Evolutionary conservation across 2,797 vertebrate genomes (phyloP), one percentile per base, ranked within the genome.

Genomic region (Pseudomugil tenellus): DNA sequence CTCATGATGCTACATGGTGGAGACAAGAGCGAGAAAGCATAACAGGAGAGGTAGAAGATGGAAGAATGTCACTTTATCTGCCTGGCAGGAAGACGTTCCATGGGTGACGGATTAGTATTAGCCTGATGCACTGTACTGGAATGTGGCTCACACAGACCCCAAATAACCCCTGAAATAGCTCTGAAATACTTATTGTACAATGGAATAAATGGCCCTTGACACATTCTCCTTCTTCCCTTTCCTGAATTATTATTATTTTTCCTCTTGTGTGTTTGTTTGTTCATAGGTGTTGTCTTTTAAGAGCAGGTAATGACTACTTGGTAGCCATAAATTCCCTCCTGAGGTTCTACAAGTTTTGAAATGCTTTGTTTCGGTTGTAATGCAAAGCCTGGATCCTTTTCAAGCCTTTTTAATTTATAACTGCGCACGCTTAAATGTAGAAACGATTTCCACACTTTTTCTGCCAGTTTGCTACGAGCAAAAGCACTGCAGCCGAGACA

Each of bases 41-140:
- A 58, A 84, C 74, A 83, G 74, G 60, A 76, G 70, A 78, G 76
- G 66, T 63, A 55, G 60, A 67, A 81, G 81, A 85, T 72, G 79
- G 86, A 81, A 80, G 84, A 81, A 84, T 73, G 84, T 80, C 82
- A 83, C 72, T 84, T 91, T 87, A 90, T 92, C 87, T 85, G 84
- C 76, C 80, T 76, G 10, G 76, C 80, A 82, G 81, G 89, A 87
- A 80, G 87, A 87, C 86, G 86, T 89, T 85, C 84, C 82, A 77
- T 46, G 77, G 88, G 85, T 92, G 91, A 91, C 71, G 73, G 91
- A 92, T 92, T 90, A 91, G 86, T 84, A 80, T 88, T 86, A 90
- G 85, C 78, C 74, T 58, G 60, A 78, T 79, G 63, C 80, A 75
- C 83, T 68, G 72, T 79, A 80, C 81, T 26, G 21, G 84, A 88